Evolutionary conservation across 2,888 invertebrate genomes (phyloP).

Genomic region (Hypsopygia costalis): DNA sequence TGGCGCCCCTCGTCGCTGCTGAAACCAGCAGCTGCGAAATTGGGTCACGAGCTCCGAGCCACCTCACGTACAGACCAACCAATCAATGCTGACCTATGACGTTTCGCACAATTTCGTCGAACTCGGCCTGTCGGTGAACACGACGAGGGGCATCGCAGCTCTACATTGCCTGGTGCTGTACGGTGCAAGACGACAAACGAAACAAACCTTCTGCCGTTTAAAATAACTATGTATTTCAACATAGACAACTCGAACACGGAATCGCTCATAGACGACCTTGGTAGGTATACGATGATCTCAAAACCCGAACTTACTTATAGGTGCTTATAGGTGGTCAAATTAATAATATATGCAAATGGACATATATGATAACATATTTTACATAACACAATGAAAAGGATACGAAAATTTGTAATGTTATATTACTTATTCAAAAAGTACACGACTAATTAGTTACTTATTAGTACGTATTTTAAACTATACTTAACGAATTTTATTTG

Average conservation of each 20-base stretch:
- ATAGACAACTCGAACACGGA: constrained; percentile 49
- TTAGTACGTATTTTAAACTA: too few species aligned
- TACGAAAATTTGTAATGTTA: too few species aligned
- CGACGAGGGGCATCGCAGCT: constrained; percentile 19
- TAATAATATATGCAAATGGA: too few species aligned
- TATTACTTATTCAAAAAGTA: too few species aligned
- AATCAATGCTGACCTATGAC: constrained; percentile 47
- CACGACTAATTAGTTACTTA: too few species aligned
- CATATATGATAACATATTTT: too few species aligned
- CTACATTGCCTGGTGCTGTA: constrained; percentile 37
- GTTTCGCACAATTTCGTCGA: constrained; percentile 27
- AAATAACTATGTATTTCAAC: constrained; percentile 53
- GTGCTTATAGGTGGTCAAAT: too few species aligned
- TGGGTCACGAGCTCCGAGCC: constrained; percentile 75
- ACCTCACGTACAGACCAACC: constrained; percentile 62
- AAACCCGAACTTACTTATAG: constrained; percentile 24
- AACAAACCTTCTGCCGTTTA: constrained; percentile 61
- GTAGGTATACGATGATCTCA: constrained; percentile 14
- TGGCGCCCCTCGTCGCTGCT: constrained; percentile 61
- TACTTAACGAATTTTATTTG: too few species aligned
- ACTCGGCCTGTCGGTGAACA: constrained; percentile 16
- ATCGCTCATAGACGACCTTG: constrained; percentile 26
- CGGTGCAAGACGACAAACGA: constrained; percentile 55
- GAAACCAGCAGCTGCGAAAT: constrained; percentile 79
- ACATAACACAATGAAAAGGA: too few species aligned